Base-by-base conservation (phyloP, 2,797 vertebrate species). In the Rhynchotus rufescens region DNA sequence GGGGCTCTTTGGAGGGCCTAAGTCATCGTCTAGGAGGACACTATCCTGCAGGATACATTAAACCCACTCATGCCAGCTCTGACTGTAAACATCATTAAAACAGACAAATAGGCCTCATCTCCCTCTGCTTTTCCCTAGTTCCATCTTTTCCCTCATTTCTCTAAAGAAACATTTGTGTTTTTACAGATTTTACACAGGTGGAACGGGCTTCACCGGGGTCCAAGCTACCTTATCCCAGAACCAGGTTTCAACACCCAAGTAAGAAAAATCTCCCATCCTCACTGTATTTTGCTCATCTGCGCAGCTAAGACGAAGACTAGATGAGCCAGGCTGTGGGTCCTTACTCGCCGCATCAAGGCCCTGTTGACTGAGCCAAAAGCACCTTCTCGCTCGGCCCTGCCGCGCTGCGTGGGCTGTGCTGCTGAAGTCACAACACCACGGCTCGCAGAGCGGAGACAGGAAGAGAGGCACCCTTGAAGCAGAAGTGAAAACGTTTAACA, bases 401-500 rank as follows among this genome's bases (percentile, higher is more conserved):
- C 0, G 19, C 42, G 38, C 64, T 4, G n/a, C 13, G 7, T 0
- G 54, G 89, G 86, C 76, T 60, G 78, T 56, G 79, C 81, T 74
- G 82, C 81, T 74, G 82, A 86, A 4, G 30, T 56, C 30, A 54
- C 34, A 13, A 40, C 42, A 9, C 17, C 60, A 42, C 36, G 1
- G 12, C 15, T 30, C 84, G 1, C 0, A 87, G 79, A 89, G 80
- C 56, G 4, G 0, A 0, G 74, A 54, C 88, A 92, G 91, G 93
- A 95, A 96, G 75, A 92, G 84, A 89, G 82, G 36, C 71, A 3
- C 44, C 3, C 66, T 84, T 51, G 0, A 89, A 86, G 94, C 92
- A 96, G 95, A 95, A 96, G 94, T 94, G 94, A 94, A 93, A 94
- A 92, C 2, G 75, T 81, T 82, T 9, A 92, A 87, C 80, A 30